These are phyloP conservation scores for Neoseiulus cucumeris DNA, from an alignment of 1,140 invertebrate species.

Conservation along the genomic window DNA sequence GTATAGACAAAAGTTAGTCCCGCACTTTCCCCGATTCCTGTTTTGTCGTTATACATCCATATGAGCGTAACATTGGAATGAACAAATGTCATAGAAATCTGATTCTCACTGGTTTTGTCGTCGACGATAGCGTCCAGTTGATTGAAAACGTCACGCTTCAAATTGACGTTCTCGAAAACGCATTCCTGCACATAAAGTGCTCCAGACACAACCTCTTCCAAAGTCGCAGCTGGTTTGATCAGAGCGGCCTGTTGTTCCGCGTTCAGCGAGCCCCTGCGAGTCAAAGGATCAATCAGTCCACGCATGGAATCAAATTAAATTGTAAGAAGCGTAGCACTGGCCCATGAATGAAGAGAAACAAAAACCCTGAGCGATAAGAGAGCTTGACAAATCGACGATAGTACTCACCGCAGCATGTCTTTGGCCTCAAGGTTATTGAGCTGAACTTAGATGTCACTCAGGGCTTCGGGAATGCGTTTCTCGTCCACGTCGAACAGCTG, in stretches of 20 bases:
- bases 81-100: constrained; percentile 35
- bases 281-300: constrained; percentile 2
- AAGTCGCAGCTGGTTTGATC: constrained; percentile 33
- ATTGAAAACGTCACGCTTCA: constrained; percentile 59
- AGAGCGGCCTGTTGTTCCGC: constrained; percentile 50
- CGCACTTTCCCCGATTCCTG: too few species aligned
- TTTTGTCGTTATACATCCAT: too few species aligned
- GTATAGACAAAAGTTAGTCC: too few species aligned
- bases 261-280: constrained; percentile 40
- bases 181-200: constrained; percentile 50
- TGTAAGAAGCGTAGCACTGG: too few species aligned
- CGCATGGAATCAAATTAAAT: too few species aligned
- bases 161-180: constrained; percentile 63
- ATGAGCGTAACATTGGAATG: too few species aligned
- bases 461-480: constrained; percentile 42
- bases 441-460: constrained; percentile 50
- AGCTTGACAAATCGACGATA: too few species aligned
- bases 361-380: too few species aligned
- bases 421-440: constrained; percentile 45
- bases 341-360: too few species aligned
- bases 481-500: constrained; percentile 57
- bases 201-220: constrained; percentile 25
- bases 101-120: constrained; percentile 24
- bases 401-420: constrained; percentile 34
- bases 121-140: constrained; percentile 49